Conservation (phyloP, 1,140 invertebrate genomes). For the Temnothorax longispinosus region DNA sequence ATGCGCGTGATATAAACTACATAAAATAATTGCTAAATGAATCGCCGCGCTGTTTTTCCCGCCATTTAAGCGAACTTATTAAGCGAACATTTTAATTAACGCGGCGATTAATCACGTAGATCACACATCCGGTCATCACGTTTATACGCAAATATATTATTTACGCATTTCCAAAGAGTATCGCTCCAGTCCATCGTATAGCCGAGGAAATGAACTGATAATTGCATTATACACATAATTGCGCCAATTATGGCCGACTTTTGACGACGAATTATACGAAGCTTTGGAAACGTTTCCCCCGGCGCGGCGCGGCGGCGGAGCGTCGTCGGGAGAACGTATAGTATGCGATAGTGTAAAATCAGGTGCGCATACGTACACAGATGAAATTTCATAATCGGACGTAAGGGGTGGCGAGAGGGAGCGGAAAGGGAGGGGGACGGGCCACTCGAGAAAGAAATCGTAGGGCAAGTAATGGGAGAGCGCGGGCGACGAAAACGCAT, state of each 20-base stretch:
- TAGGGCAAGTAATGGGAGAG: slow-evolving; percentile 57
- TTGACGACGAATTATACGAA: slow-evolving; percentile 41
- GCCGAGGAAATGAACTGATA: slow-evolving; percentile 52
- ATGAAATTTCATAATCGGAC: slow-evolving; percentile 64
- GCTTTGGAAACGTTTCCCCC: slow-evolving; percentile 16
- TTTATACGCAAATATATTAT: slow-evolving; percentile 61
- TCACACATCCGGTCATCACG: slow-evolving; percentile 63
- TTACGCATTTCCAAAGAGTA: slow-evolving; percentile 59
- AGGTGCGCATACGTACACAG: slow-evolving; percentile 32
- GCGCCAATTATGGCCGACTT: slow-evolving; percentile 47
- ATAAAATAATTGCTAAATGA: slow-evolving; percentile 77
- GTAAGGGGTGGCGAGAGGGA: background rate
- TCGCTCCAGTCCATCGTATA: slow-evolving; percentile 17
- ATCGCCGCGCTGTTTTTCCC: slow-evolving; percentile 72
- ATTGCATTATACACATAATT: slow-evolving; percentile 49
- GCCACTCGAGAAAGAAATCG: slow-evolving; percentile 51
- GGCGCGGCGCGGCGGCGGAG: background rate
- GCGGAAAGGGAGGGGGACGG: background rate
- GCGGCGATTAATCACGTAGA: slow-evolving; percentile 74
- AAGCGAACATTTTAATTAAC: slow-evolving; percentile 76
- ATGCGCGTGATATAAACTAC: slow-evolving; percentile 53
- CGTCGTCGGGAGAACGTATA: no score
- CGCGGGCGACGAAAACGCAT: slow-evolving; percentile 62
- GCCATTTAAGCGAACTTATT: slow-evolving; percentile 69
- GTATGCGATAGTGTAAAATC: background rate